Evolutionary conservation across 64 coral and sea anemone genomes (phyloP).

Genomic region (Porites australiensis): DNA sequence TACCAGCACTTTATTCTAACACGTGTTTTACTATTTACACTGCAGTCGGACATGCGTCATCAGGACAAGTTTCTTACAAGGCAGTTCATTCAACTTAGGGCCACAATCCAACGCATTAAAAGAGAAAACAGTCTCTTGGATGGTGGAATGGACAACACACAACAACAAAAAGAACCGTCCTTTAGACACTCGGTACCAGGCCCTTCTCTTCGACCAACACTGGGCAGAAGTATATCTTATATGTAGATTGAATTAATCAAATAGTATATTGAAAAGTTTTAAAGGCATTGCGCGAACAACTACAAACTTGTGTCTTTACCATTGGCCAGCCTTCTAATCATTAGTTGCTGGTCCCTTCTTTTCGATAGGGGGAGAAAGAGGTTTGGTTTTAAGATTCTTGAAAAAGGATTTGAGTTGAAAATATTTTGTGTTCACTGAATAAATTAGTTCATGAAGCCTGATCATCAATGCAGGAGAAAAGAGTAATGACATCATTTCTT

Average conservation of each 20-base stretch:
- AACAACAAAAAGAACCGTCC: conserved; percentile 15
- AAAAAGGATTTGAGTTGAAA: conserved; percentile 76
- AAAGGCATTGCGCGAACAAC: too few species aligned
- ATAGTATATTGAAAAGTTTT: too few species aligned
- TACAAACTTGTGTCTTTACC: too few species aligned
- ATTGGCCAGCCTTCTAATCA: too few species aligned
- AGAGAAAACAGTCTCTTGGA: conserved; percentile 62
- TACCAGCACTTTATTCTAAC: not conserved
- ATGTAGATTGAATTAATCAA: not conserved
- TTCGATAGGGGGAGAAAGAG: too few species aligned
- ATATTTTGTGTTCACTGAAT: not conserved
- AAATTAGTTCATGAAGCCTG: too few species aligned
- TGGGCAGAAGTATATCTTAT: conserved; percentile 31
- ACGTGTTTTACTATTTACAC: not conserved
- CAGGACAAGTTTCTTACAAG: conserved; percentile 83
- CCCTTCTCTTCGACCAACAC: conserved; percentile 8
- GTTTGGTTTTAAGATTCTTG: conserved; percentile 65
- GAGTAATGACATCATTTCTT: too few species aligned
- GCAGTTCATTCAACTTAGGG: conserved; percentile 88
- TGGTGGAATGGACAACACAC: not conserved
- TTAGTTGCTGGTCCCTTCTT: too few species aligned
- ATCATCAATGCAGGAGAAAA: too few species aligned
- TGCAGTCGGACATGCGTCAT: conserved; percentile 87
- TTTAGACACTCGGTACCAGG: conserved; percentile 40
- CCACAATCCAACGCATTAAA: conserved; percentile 85